These are phyloP conservation scores for Cirrhinus molitorella DNA, from an alignment of 2,797 vertebrate species.

Conservation along the genomic window DNA sequence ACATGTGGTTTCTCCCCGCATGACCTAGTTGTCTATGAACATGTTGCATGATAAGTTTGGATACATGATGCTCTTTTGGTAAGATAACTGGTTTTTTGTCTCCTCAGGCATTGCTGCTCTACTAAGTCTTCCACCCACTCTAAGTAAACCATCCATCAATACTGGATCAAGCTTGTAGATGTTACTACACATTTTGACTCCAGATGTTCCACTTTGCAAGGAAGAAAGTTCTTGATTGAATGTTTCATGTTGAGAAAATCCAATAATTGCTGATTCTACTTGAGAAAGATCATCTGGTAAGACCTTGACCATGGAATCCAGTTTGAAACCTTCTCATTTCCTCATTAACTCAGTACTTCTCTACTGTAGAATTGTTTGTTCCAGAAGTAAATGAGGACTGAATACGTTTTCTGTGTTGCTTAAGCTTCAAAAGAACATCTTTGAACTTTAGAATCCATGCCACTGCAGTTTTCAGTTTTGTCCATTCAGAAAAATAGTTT, in stretches of 20 bases:
- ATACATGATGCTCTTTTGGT: constrained; percentile 16
- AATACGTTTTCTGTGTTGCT: neutral
- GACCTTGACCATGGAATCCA: neutral
- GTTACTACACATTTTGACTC: neutral
- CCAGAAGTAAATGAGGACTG: neutral
- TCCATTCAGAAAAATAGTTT: constrained; percentile 12
- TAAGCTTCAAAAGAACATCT: neutral
- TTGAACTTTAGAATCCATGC: neutral
- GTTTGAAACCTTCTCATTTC: neutral
- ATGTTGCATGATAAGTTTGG: constrained; percentile 29
- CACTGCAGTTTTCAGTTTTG: neutral
- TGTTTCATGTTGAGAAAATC: neutral
- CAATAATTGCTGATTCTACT: constrained; percentile 30
- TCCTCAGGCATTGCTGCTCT: constrained; percentile 12
- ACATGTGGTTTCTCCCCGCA: constrained; percentile 23
- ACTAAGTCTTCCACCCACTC: constrained; percentile 10
- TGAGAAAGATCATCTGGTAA: constrained; percentile 14
- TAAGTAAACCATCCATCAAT: constrained; percentile 1
- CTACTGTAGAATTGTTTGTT: neutral
- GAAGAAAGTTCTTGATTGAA: neutral
- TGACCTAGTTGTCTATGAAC: constrained; percentile 27
- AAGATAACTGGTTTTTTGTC: neutral
- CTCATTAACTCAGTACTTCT: neutral
- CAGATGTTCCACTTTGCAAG: neutral
- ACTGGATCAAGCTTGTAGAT: constrained; percentile 12